phyloP scores from a whole-genome alignment of 2,113 vertebrate species.

The Grammomys surdaster region DNA sequence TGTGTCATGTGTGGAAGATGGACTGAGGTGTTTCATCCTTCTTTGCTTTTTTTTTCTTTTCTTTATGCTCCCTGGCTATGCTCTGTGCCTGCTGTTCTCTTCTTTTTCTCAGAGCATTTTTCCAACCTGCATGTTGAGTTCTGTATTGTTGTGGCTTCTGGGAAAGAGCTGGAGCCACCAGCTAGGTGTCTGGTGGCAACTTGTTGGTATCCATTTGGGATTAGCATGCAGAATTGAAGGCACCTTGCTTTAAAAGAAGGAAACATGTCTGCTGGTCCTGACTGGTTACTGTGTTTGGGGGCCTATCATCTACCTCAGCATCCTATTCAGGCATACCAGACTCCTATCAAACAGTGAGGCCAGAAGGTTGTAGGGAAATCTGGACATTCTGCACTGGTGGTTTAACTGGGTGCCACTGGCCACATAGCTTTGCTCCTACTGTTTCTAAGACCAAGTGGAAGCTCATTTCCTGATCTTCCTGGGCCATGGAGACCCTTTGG shows the following conservation, averaged over 20 bases:
- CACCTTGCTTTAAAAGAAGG: constrained; percentile 32
- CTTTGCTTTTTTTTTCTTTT: constrained; percentile 74
- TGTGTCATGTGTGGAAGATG: neutral
- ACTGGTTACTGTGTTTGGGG: constrained; percentile 45
- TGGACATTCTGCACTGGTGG: neutral
- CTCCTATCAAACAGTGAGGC: neutral
- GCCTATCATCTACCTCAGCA: neutral
- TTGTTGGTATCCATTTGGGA: constrained; percentile 63
- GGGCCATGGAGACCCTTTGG: neutral
- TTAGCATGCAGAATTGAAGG: constrained; percentile 60
- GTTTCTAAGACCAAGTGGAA: neutral
- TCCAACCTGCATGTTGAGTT: constrained; percentile 87
- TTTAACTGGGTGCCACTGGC: neutral
- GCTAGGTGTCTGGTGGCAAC: constrained; percentile 53
- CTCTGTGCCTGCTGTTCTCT: constrained; percentile 74
- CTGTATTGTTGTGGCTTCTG: constrained; percentile 87
- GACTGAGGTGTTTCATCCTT: neutral
- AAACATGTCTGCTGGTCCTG: neutral
- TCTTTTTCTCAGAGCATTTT: constrained; percentile 83
- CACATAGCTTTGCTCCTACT: neutral
- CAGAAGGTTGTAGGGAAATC: neutral
- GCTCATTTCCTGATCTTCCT: neutral
- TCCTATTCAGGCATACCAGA: neutral
- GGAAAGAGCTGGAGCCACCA: constrained; percentile 37
- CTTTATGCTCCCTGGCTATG: constrained; percentile 80